Conservation (phyloP, 2,113 vertebrate genomes). For the Centrocercus urophasianus region DNA sequence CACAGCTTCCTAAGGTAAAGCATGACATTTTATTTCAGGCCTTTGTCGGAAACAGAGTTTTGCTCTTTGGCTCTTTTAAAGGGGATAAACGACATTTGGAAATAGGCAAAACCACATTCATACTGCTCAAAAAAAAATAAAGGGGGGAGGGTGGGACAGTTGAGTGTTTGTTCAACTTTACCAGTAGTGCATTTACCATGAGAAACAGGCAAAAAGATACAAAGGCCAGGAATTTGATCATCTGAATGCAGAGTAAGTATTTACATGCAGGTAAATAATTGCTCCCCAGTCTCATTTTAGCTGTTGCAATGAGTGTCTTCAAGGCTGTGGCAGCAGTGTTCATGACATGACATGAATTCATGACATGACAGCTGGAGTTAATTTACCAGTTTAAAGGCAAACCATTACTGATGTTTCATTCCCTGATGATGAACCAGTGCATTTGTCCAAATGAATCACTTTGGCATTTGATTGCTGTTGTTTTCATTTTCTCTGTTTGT, state of each 20-base stretch:
- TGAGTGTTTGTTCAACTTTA: background rate
- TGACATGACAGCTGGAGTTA: background rate
- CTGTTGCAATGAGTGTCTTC: background rate
- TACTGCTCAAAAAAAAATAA: background rate
- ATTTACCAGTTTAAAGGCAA: background rate
- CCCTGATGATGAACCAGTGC: background rate
- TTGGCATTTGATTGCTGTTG: background rate
- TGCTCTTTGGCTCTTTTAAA: background rate
- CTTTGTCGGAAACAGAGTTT: background rate
- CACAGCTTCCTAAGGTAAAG: background rate
- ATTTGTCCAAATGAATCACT: background rate
- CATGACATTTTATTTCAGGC: background rate
- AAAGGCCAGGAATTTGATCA: background rate
- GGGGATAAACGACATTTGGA: background rate
- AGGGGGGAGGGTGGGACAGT: too few relatives aligned
- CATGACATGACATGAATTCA: background rate
- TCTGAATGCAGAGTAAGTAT: background rate
- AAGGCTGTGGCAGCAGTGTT: background rate
- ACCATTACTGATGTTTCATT: background rate
- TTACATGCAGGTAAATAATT: background rate
- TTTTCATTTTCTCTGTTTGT: background rate
- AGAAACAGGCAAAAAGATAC: background rate
- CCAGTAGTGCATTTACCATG: background rate
- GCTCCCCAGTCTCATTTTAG: background rate
- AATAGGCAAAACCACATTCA: background rate